Base-by-base conservation (phyloP, 2,888 invertebrate species). In the Entomobrya proxima region DNA sequence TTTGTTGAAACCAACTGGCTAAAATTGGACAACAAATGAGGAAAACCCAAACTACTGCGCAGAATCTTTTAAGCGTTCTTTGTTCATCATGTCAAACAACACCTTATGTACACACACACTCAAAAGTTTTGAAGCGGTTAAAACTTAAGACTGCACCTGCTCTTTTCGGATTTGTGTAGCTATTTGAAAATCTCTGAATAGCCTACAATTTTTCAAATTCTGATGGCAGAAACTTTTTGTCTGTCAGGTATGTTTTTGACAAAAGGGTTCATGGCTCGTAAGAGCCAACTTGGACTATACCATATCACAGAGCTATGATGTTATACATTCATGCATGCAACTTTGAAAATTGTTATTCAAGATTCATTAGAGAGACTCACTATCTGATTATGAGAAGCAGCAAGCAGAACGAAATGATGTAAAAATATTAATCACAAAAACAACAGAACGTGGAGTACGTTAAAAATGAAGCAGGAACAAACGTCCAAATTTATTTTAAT, bases 361-460 rank as follows among this genome's bases (percentile, higher is more conserved):
- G 84, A 83, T 89, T 89, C 87, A 87, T 87, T 88, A 88, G 85
- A 82, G 85, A 84, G 35, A 81, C 35, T 52, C 82, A 77, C 76
- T 87, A 89, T 88, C 88, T 86, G 87, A 88, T 88, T 88, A 75
- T 87, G 85, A 87, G 81, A 75, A 47, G 85, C 87, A 89, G 67
- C 61, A 75, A 87, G 87, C 88, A 87, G 87, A 87, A 88, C 88
- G 75, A 86, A 88, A 88, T 86, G 85, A 87, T 67, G 80, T 86
- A 85, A 88, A 89, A 88, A 87, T 87, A 89, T 89, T 83, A 87
- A 88, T 87, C 87, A 85, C 82, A 85, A 77, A 80, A 81, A 78
- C 44, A 85, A 76, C 82, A 86, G 83, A 47, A 21, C 35, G 40
- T 69, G 55, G 35, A 82, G n/a, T 27, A 18, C 37, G 67, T 67